Evolutionary conservation across 1,140 invertebrate genomes (phyloP), one percentile per base, ranked within the genome.

Genomic region (Caenorhabditis remanei): DNA sequence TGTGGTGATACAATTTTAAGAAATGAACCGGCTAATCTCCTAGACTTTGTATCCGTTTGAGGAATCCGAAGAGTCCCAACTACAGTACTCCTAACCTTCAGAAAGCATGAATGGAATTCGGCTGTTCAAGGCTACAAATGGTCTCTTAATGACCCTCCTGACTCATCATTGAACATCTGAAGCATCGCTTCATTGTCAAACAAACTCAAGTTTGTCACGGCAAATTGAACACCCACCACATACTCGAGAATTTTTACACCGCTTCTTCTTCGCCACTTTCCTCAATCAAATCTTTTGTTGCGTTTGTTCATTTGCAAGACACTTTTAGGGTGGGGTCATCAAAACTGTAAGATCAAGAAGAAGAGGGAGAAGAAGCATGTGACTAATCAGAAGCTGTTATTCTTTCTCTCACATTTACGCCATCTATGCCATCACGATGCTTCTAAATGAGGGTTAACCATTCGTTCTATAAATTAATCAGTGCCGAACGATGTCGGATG

Each of bases 281-380:
- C 50, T 53, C 11, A 79, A 79, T 11, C 9, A 79, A 50, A 50
- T 79, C 46, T 79, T 50, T 79, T 79, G 71, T 50, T 48, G 46
- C 71, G 46, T 53, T 53, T 50, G n/a, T 79, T 79, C 71, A 24
- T 13, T 79, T 79, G 71, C 46, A 79, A 71, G 41, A 46, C 6
- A 43, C 43, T 46, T n/a, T 71, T 32, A 32, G 71, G 46, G 71
- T 79, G 71, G 46, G 71, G 71, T 79, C 71, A 79, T 79, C 65
- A 71, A 71, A 32, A 71, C 65, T 71, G 65, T 71, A 71, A 79
- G 19, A 32, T 50, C 46, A 14, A 79, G 43, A 14, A 4, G 50
- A 79, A 50, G 32, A n/a, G n/a, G n/a, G n/a, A n/a, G n/a, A n/a
- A n/a, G 71, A 50, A 79, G 71, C 71, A 79, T 79, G 71, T 79